Conservation (phyloP, 2,797 vertebrate genomes). For the Muraenolepis orangiensis region DNA sequence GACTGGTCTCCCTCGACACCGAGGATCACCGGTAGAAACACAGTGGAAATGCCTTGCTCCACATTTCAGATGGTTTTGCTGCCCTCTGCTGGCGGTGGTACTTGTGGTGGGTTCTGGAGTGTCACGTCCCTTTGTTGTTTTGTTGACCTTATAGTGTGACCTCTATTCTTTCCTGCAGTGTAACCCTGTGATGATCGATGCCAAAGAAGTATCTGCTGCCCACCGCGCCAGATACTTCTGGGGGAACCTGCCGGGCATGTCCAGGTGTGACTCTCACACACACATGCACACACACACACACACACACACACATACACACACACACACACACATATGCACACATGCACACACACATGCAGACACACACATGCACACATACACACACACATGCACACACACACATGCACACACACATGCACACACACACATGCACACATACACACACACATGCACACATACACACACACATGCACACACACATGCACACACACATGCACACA, state of each 20-base stretch:
- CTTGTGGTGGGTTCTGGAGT: background rate
- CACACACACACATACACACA: constrained; percentile 1
- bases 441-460: background rate
- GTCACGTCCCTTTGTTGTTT: background rate
- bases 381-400: background rate
- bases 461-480: too few relatives aligned
- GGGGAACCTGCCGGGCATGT: constrained; percentile 83
- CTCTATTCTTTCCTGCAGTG: constrained; percentile 63
- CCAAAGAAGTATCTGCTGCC: constrained; percentile 78
- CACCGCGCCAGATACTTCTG: constrained; percentile 81
- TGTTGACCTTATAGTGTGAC: background rate
- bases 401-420: background rate
- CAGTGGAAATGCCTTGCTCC: background rate
- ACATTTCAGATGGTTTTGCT: background rate
- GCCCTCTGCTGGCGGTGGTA: background rate
- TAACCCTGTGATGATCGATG: constrained; percentile 81
- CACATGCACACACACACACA: background rate
- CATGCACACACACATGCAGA: constrained; percentile 14
- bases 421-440: background rate
- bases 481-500: background rate
- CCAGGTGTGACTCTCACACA: constrained; percentile 63
- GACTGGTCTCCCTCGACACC: background rate
- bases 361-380: constrained; percentile 12
- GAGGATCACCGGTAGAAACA: background rate
- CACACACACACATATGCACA: constrained; percentile 3